Base-by-base conservation (phyloP, 2,797 vertebrate species). In the Siniperca scherzeri region DNA sequence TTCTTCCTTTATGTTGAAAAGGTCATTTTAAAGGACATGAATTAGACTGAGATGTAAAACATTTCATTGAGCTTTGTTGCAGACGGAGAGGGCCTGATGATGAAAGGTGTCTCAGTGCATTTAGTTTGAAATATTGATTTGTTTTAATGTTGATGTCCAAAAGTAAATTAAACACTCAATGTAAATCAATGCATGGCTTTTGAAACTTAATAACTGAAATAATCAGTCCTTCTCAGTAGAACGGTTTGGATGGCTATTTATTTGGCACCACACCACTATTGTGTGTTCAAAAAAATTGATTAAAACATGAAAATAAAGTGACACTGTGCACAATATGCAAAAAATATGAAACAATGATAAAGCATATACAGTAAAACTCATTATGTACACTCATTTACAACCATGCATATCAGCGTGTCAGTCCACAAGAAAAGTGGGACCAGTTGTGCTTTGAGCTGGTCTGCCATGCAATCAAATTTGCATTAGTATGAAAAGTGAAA, bases 381-480 rank as follows among this genome's bases (percentile, higher is more conserved):
- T 81, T 77, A 74, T 65, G 30, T 70, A 36, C 55, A 70, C 30
- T 78, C 61, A 68, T 69, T 75, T 66, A 84, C 36, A 75, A 22
- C 74, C 75, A 19, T 65, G 80, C n/a, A 61, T 82, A 82, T 81
- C 56, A 73, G 48, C n/a, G 46, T 53, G 56, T 75, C 77, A 78
- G 81, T 70, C 68, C 30, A 70, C 52, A 78, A 80, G 76, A 85
- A 74, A 77, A 81, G 67, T 80, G 68, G 62, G 70, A 84, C 87
- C 74, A 80, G 83, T 90, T 78, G 73, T 88, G 83, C 74, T 91
- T 78, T 81, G 74, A 89, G 88, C 86, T 83, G 70, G n/a, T 89
- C 77, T 84, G 78, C 85, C 40, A 62, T 66, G 79, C 87, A 88
- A 87, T 91, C 88, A 88, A 80, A 90, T 87, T 81, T 87, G 83